Evolutionary conservation across 1,140 invertebrate genomes (phyloP), one percentile per base, ranked within the genome.

Genomic region (Artemia franciscana): DNA sequence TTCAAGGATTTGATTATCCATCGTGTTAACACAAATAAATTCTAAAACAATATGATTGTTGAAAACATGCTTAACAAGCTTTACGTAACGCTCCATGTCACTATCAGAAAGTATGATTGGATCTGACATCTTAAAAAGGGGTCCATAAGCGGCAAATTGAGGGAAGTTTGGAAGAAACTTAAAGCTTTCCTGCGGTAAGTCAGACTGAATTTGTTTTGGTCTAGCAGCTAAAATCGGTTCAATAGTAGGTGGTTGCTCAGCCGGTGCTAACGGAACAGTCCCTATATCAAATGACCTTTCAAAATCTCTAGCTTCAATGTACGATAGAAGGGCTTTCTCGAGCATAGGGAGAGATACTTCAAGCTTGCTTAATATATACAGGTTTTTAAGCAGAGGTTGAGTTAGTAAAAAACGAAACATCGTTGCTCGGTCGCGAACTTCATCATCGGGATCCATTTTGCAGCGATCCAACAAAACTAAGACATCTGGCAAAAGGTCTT

Each of bases 1-100:
- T 73, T 98, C 92, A 63, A 98, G 75, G 1, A 96, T 74, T 71
- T 96, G 93, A 73, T 98, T 93, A 66, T 85, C 86, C 57, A 98
- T 73, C 0, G 95, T 99, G 74, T 98, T 98, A 1, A 87, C 80
- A 71, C 91, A 93, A 73, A 95, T 89, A 71, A 96, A 96, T 75
- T 86, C 93, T 60, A 99, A 77, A 28, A 98, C 81, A 62, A 82
- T 72, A 74, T 92, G 85, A 39, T 86, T 78, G 0, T 79, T 76
- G 70, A 90, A 98, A 24, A 85, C 82, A 71, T 99, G 95, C 71
- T 99, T 99, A 24, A 95, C 79, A 70, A 92, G 91, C 66, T 85
- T 81, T 1, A 99, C 92, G 62, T 91, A 85, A 73, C 98, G 99
- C 74, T 99, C 96, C 0, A 93, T 98, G 75, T 98, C 95, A 0